These are phyloP conservation scores for Ciconia boyciana DNA, from an alignment of 2,113 vertebrate genomes.

Conservation along the genomic window DNA sequence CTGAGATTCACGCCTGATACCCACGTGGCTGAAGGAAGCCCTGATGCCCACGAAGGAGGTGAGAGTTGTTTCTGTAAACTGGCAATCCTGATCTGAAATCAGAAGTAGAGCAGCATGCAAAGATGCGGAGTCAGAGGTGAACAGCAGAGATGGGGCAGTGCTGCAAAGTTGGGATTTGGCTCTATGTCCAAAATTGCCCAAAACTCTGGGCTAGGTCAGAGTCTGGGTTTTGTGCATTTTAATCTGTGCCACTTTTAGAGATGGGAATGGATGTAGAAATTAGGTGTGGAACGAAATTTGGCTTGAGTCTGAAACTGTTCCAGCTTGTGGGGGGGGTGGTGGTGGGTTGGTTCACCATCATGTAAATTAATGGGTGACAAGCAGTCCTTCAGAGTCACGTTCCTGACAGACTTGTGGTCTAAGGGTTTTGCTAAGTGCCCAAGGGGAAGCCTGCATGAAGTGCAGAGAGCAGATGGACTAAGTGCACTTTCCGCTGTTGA, in stretches of 20 bases:
- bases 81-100: background rate
- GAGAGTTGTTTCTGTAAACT: background rate
- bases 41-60: background rate
- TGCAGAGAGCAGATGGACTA: background rate
- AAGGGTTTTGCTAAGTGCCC: background rate
- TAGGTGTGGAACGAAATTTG: background rate
- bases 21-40: background rate
- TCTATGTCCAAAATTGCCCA: background rate
- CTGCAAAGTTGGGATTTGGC: background rate
- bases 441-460: background rate
- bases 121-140: background rate
- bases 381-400: background rate
- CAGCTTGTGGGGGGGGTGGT: background rate
- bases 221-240: background rate
- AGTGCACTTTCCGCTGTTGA: conserved; percentile 35
- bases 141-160: background rate
- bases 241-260: background rate
- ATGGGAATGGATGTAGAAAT: background rate
- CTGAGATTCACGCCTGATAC: background rate
- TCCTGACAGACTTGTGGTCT: background rate
- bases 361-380: background rate
- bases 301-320: background rate
- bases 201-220: background rate
- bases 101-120: background rate
- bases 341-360: background rate